These are phyloP conservation scores for Sminthurinus aureus DNA, from an alignment of 2,888 invertebrate species.

Conservation along the genomic window DNA sequence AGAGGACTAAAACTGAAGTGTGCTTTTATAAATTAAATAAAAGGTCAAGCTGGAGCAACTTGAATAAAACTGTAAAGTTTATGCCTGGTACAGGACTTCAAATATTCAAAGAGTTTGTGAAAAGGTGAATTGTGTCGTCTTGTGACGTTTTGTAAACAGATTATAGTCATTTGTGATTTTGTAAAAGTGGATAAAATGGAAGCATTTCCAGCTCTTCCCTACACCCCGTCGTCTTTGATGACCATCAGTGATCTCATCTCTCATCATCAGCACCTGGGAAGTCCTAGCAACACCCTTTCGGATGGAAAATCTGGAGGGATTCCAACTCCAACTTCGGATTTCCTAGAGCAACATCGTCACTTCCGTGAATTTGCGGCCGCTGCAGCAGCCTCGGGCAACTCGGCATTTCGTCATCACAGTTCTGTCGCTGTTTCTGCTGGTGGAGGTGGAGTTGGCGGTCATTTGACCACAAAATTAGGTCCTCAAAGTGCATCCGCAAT, in stretches of 20 bases:
- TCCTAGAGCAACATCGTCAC: conserved; percentile 54
- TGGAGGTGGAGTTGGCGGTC: background rate
- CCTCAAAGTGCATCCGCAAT: conserved; percentile 47
- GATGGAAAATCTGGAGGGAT: conserved; percentile 5
- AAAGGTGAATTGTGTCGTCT: too few species aligned
- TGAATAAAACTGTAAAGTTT: too few species aligned
- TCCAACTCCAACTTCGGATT: conserved; percentile 44
- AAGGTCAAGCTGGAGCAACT: too few species aligned
- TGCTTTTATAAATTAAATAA: too few species aligned
- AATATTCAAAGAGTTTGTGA: too few species aligned
- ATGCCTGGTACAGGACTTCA: too few species aligned
- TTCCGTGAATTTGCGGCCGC: conserved; percentile 52
- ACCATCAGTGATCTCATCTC: conserved; percentile 57
- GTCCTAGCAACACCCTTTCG: background rate
- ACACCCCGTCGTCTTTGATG: conserved; percentile 55
- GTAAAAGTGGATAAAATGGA: conserved; percentile 48
- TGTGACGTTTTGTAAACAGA: too few species aligned
- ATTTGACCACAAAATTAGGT: conserved; percentile 23
- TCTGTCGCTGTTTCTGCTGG: conserved; percentile 24
- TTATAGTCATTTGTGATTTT: too few species aligned
- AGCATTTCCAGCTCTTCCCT: conserved; percentile 53
- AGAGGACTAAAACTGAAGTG: too few species aligned
- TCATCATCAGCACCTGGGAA: conserved; percentile 53
- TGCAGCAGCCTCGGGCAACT: conserved; percentile 47
- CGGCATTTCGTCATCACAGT: conserved; percentile 50